Evolutionary conservation across 1,140 invertebrate species (phyloP).

Genomic region (Ceratosolen fusciceps): DNA sequence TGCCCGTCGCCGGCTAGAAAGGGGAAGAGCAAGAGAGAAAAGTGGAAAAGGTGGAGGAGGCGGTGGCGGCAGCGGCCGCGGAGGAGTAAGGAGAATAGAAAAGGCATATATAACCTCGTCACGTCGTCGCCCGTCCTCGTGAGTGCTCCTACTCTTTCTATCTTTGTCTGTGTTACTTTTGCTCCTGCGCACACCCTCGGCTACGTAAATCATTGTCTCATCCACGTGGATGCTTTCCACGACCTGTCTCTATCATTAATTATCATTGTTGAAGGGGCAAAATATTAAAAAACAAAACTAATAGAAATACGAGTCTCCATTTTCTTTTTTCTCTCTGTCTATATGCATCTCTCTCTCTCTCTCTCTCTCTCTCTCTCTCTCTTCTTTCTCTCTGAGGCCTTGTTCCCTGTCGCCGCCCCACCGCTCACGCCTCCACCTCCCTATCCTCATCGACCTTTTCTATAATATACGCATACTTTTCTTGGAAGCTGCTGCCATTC

Average conservation of each 20-base stretch:
- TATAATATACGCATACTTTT: not conserved
- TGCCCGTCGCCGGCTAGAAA: conserved; percentile 35
- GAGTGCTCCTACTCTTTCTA: conserved; percentile 6
- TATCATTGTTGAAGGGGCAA: not conserved
- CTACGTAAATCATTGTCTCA: not conserved
- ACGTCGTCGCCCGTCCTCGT: conserved; percentile 29
- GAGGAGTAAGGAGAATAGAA: not conserved
- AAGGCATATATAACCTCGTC: conserved; percentile 33
- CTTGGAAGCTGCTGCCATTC: not conserved
- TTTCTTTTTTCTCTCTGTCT: too few species aligned
- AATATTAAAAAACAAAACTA: not conserved
- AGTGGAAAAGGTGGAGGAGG: not conserved
- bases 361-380: too few species aligned
- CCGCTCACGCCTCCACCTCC: not conserved
- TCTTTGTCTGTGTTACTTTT: conserved; percentile 17
- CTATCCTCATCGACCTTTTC: not conserved
- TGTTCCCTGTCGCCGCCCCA: too few species aligned
- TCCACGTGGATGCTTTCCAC: conserved; percentile 35
- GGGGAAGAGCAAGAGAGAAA: conserved; percentile 4
- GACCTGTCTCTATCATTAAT: not conserved
- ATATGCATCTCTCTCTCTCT: too few species aligned
- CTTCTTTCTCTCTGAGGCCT: too few species aligned
- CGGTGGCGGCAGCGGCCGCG: not conserved
- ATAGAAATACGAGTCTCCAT: not conserved
- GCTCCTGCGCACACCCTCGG: not conserved